Evolutionary conservation across 2,888 invertebrate genomes (phyloP).

Genomic region (Meiosimyza platycephala): DNA sequence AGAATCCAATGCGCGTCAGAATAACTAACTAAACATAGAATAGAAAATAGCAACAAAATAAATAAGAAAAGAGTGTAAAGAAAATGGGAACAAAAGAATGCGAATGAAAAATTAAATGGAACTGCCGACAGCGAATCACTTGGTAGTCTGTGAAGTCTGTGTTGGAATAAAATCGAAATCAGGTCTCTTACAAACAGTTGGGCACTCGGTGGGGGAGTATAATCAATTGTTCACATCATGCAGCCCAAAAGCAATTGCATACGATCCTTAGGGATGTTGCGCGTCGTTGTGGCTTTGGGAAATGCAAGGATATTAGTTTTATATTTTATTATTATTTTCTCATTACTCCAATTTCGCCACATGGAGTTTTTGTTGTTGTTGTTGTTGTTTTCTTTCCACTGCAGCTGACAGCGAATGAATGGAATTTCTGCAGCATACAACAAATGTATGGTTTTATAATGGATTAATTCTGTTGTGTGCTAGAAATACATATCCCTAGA

Average conservation of each 20-base stretch:
- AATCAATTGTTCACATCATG: neutral
- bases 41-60: neutral
- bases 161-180: neutral
- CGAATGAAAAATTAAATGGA: conserved; percentile 19
- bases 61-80: neutral
- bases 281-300: neutral
- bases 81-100: neutral
- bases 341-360: neutral
- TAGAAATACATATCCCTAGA: neutral
- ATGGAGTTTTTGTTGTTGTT: neutral
- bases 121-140: conserved; percentile 9
- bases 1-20: neutral
- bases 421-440: neutral
- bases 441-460: neutral
- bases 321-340: conserved; percentile 10
- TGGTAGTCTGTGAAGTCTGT: neutral
- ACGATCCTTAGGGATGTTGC: conserved; percentile 11
- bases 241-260: neutral
- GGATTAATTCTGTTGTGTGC: neutral
- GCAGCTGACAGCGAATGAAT: neutral
- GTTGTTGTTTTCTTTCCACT: neutral
- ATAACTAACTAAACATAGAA: neutral
- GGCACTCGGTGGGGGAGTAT: neutral
- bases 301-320: conserved; percentile 12
- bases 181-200: conserved; percentile 9